Conservation (phyloP, 2,113 vertebrate species). For the Ammodytes marinus region DNA sequence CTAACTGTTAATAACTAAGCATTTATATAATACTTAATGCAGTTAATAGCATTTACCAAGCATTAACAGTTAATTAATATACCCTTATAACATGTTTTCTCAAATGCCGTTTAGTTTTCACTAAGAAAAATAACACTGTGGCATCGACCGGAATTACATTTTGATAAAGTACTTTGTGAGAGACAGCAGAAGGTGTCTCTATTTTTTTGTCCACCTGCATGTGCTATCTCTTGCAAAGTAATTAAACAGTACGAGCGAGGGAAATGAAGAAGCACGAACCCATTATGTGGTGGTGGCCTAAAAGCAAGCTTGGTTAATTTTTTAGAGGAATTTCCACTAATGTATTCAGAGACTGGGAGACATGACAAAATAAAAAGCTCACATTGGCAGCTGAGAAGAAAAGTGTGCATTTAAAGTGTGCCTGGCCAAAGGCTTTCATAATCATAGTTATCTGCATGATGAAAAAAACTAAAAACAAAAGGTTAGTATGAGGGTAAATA, state of each 20-base stretch:
- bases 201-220: conserved; percentile 51
- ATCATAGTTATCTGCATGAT: conserved; percentile 48
- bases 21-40: too few relatives aligned
- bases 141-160: conserved; percentile 4
- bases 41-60: too few relatives aligned
- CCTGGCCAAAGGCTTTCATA: conserved; percentile 56
- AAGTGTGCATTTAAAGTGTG: conserved; percentile 55
- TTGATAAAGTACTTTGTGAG: too few relatives aligned
- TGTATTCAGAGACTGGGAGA: conserved; percentile 72
- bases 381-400: conserved; percentile 58
- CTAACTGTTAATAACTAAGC: too few relatives aligned
- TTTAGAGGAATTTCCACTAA: conserved; percentile 74
- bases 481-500: conserved; percentile 4
- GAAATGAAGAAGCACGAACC: conserved; percentile 62
- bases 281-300: conserved; percentile 75
- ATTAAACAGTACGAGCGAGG: conserved; percentile 70
- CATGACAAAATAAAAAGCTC: conserved; percentile 72
- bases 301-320: conserved; percentile 79
- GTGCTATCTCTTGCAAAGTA: conserved; percentile 61
- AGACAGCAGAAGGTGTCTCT: conserved; percentile 21
- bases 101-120: not conserved
- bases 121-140: not conserved
- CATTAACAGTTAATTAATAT: too few relatives aligned
- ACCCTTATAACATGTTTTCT: not conserved
- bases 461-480: conserved; percentile 1